Evolutionary conservation across 1,140 invertebrate species (phyloP).

Genomic region (Nautilus pompilius): DNA sequence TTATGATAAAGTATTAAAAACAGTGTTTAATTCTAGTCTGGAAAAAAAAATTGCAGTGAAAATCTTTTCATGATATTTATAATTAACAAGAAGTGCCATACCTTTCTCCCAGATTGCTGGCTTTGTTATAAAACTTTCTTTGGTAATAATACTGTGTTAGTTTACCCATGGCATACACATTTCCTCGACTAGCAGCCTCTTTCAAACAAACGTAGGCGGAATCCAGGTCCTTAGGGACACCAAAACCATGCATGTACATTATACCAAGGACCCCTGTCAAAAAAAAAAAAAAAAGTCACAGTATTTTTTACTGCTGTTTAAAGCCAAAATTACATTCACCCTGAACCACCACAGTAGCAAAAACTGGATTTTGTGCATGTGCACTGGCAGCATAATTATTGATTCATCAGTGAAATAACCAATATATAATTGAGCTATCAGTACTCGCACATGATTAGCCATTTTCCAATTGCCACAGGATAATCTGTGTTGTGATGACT

Average conservation of each 20-base stretch:
- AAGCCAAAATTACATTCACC: too few relatives aligned
- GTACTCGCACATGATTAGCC: too few relatives aligned
- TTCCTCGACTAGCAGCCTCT: slow-evolving; percentile 51
- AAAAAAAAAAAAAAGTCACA: slow-evolving; percentile 3
- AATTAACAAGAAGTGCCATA: slow-evolving; percentile 18
- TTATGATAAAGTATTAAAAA: too few relatives aligned
- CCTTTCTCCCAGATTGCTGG: slow-evolving; percentile 50
- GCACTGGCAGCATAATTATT: too few relatives aligned
- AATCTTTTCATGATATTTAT: too few relatives aligned
- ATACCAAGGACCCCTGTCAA: slow-evolving; percentile 50
- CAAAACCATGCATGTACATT: slow-evolving; percentile 56
- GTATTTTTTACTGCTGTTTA: too few relatives aligned
- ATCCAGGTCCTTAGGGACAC: slow-evolving; percentile 40
- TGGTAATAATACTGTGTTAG: slow-evolving; percentile 51
- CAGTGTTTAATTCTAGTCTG: neutral
- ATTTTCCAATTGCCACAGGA: too few relatives aligned
- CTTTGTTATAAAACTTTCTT: slow-evolving; percentile 53
- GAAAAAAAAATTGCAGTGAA: neutral
- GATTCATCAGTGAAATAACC: too few relatives aligned
- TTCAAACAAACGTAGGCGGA: slow-evolving; percentile 50
- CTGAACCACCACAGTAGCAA: too few relatives aligned
- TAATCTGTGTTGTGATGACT: too few relatives aligned
- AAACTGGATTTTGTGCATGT: too few relatives aligned
- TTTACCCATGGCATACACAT: slow-evolving; percentile 56
- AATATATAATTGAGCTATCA: too few relatives aligned